Conservation (phyloP, 2,113 vertebrate species). For the Crocuta crocuta region DNA sequence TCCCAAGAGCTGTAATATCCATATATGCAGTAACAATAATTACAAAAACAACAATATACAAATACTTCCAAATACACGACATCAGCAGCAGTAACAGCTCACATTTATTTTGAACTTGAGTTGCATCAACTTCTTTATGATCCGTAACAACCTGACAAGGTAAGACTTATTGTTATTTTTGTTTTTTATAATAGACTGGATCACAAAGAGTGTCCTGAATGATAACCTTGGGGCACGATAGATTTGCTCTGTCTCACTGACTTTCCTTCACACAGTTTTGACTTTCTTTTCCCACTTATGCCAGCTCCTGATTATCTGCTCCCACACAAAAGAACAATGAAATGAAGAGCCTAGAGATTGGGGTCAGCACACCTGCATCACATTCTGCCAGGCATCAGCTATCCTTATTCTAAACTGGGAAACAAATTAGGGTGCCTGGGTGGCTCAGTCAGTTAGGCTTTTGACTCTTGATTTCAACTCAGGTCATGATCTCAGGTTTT, state of each 20-base stretch:
- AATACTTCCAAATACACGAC: too few relatives aligned
- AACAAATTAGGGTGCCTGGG: not conserved
- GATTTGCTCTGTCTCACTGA: not conserved
- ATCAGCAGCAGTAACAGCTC: not conserved
- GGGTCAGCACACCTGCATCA: accelerated
- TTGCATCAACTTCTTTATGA: not conserved
- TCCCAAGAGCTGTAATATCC: not conserved
- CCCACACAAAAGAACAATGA: not conserved
- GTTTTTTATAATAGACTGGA: not conserved
- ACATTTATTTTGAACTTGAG: not conserved
- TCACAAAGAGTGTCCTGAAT: too few relatives aligned
- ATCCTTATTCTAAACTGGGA: not conserved
- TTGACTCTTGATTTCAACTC: too few relatives aligned
- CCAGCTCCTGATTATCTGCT: not conserved
- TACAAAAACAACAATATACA: not conserved
- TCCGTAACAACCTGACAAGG: not conserved
- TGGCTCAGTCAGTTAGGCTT: too few relatives aligned
- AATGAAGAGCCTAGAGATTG: not conserved
- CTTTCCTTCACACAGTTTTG: not conserved
- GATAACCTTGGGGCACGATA: not conserved
- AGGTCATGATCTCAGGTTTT: too few relatives aligned
- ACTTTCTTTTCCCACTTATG: not conserved
- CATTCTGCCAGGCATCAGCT: not conserved
- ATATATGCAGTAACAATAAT: not conserved
- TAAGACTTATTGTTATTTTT: not conserved